phyloP scores from a whole-genome alignment of 53 echinoderm and acorn worm genomes.

The Antedon mediterranea region DNA sequence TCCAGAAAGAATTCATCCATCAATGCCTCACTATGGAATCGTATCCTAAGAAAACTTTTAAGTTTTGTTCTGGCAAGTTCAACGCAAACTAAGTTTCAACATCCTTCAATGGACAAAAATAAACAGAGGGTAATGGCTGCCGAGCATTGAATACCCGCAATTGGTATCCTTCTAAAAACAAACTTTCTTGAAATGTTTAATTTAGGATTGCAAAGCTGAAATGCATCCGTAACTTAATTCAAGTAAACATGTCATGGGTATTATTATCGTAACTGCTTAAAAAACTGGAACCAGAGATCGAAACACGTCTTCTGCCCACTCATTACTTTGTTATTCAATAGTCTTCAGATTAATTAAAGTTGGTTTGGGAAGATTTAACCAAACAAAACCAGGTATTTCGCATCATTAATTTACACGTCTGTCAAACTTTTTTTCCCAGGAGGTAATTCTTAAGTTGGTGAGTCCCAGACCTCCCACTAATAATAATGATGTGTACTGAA shows the following conservation, averaged over 20 bases:
- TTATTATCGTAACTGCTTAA: background rate
- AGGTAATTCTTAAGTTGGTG: background rate
- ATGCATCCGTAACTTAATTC: background rate
- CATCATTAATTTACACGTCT: background rate
- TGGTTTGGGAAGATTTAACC: background rate
- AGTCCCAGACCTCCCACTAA: background rate
- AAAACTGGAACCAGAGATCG: background rate
- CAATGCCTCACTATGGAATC: background rate
- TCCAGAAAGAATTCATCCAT: background rate
- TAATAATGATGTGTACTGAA: background rate
- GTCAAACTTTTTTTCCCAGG: background rate
- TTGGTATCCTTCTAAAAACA: background rate
- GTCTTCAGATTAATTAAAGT: background rate
- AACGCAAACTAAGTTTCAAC: background rate
- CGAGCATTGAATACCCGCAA: background rate
- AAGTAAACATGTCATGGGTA: background rate
- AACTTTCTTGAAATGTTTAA: background rate
- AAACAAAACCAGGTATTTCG: background rate
- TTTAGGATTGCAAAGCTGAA: background rate
- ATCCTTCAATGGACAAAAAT: background rate
- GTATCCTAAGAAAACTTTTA: background rate
- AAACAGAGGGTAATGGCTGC: background rate
- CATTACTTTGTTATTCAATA: background rate
- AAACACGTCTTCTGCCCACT: background rate
- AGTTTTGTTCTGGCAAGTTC: background rate